Evolutionary conservation across 1,140 invertebrate species (phyloP).

Genomic region (Batillaria attramentaria): DNA sequence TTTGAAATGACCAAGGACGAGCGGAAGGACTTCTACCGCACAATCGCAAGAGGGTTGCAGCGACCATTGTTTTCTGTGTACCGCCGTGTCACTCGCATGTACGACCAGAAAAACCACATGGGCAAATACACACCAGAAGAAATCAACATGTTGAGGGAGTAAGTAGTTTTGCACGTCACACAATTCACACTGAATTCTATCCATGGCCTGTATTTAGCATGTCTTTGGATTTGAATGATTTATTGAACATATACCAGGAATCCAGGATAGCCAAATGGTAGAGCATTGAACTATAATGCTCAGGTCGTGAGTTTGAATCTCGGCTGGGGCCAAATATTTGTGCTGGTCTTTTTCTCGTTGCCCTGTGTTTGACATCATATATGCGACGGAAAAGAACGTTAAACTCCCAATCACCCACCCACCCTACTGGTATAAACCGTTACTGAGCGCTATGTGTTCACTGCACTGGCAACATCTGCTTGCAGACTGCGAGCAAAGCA

Average conservation of each 20-base stretch:
- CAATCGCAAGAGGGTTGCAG: slow-evolving; percentile 72
- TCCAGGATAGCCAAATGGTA: too few species aligned
- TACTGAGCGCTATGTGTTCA: too few species aligned
- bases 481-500: slow-evolving; percentile 70
- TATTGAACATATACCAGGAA: not conserved
- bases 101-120: slow-evolving; percentile 75
- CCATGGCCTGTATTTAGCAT: not conserved
- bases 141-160: slow-evolving; percentile 71
- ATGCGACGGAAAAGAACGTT: too few species aligned
- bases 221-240: not conserved
- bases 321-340: too few species aligned
- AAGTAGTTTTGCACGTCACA: slow-evolving; percentile 43
- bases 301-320: not conserved
- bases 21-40: slow-evolving; percentile 74
- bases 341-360: too few species aligned
- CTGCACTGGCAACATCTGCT: too few species aligned
- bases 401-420: too few species aligned
- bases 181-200: not conserved
- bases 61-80: slow-evolving; percentile 75
- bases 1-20: slow-evolving; percentile 75
- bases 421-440: too few species aligned
- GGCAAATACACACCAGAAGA: slow-evolving; percentile 74
- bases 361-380: too few species aligned
- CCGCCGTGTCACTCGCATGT: slow-evolving; percentile 74
- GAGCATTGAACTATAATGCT: too few species aligned